Percentiles rank a stretch among this genome's conserved stretches.
phyloP scores from a whole-genome alignment of 2,888 invertebrate species.

The Sinodicranocentrus sp. region DNA sequence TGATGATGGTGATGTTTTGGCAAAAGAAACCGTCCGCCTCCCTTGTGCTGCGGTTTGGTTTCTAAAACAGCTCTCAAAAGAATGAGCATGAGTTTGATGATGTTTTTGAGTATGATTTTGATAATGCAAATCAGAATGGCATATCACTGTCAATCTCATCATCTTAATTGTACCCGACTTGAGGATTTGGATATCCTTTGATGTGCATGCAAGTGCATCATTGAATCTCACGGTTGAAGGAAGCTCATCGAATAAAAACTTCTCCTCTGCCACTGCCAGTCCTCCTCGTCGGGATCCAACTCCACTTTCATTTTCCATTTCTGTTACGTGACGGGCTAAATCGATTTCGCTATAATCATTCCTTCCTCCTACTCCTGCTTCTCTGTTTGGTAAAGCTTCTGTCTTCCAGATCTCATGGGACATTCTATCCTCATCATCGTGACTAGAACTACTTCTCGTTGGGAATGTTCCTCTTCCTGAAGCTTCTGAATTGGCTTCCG shows the following conservation, averaged over 20 bases:
- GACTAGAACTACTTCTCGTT: not conserved
- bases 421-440: slow-evolving; percentile 40
- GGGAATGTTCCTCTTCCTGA: not conserved
- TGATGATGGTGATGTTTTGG: slow-evolving; percentile 44
- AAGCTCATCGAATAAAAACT: slow-evolving; percentile 26
- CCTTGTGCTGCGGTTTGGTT: slow-evolving; percentile 48
- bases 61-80: slow-evolving; percentile 36
- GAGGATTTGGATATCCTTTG: slow-evolving; percentile 74
- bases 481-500: not conserved
- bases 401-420: slow-evolving; percentile 44
- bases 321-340: slow-evolving; percentile 64
- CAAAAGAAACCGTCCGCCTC: slow-evolving; percentile 27
- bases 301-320: slow-evolving; percentile 47
- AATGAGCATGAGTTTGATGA: slow-evolving; percentile 30
- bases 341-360: slow-evolving; percentile 67
- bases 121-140: slow-evolving; percentile 69
- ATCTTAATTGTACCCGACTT: slow-evolving; percentile 75
- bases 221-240: slow-evolving; percentile 72
- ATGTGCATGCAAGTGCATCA: slow-evolving; percentile 73
- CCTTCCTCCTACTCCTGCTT: slow-evolving; percentile 23
- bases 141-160: slow-evolving; percentile 75
- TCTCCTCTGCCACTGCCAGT: slow-evolving; percentile 10
- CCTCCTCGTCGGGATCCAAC: slow-evolving; percentile 5
- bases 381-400: slow-evolving; percentile 10
- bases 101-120: slow-evolving; percentile 39